Base-by-base conservation (phyloP, 2,797 vertebrate species). In the Diceros bicornis region DNA sequence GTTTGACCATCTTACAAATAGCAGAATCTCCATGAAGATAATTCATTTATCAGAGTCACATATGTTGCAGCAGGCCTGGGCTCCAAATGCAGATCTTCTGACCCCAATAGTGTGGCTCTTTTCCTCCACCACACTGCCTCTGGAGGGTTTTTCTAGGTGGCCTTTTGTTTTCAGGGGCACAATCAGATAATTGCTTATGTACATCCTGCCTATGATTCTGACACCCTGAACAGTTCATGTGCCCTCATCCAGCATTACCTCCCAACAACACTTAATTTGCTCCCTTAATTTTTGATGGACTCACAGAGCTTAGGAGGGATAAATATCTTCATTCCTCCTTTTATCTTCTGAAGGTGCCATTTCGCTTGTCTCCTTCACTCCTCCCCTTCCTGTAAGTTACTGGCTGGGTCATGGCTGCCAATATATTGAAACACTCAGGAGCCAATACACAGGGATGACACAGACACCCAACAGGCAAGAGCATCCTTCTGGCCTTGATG, bases 381-480 rank as follows among this genome's bases (percentile, higher is more conserved):
- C 12, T 77, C 25, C 9, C 11, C 87, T 97, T 97, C 87, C 75
- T 18, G 77, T 97, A 93, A 1, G 61, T 6, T 0, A 0, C 0
- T 7, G 89, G n/a, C 23, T 94, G 64, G 78, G n/a, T 0, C 6
- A 59, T 84, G 94, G 77, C 32, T 93, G 55, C 68, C 88, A 96
- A 55, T 81, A 95, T 57, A 93, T 57, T 90, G 79, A 75, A 96
- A 57, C 61, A 20, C 84, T 83, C 79, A 96, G 91, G 41, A 83
- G 62, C 77, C 93, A 96, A 12, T 98, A 90, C 16, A 0, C 66
- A 81, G n/a, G 2, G 0, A 84, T 44, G 44, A 94, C 97, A 97
- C n/a, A 94, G 97, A 88, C 96, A 98, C 93, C 95, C 98, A 97
- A 97, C 96, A 98, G 94, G 85, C 89, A 97, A 57, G 57, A 85